Evolutionary conservation across 2,888 invertebrate species (phyloP).

Genomic region (Pyrrhosoma nymphula): DNA sequence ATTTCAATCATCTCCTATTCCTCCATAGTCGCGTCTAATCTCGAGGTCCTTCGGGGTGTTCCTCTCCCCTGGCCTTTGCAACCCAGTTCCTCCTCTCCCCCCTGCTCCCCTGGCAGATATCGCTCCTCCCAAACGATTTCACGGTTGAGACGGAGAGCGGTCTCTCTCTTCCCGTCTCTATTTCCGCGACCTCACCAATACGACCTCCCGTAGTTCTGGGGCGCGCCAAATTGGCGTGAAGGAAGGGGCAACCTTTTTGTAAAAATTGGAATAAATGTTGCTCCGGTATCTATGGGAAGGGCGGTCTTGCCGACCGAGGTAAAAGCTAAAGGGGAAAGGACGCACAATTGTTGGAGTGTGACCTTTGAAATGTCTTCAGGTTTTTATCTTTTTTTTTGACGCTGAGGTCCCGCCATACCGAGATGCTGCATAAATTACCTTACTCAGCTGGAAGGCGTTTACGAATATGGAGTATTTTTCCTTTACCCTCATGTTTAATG

Average conservation of each 20-base stretch:
- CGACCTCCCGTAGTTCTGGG: neutral
- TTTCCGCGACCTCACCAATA: neutral
- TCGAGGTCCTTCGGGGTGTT: neutral
- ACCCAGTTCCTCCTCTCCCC: neutral
- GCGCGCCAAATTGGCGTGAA: constrained; percentile 28
- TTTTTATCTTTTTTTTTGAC: neutral
- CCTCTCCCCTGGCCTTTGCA: neutral
- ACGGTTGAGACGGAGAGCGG: neutral
- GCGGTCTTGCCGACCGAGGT: neutral
- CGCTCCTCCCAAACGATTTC: constrained; percentile 7
- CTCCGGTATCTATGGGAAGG: neutral
- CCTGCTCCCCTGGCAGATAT: neutral
- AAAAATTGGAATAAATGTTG: neutral
- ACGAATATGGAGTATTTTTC: neutral
- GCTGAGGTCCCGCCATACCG: neutral
- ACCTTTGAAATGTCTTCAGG: neutral
- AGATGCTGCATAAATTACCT: neutral
- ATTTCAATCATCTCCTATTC: constrained; percentile 15
- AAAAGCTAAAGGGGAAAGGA: neutral
- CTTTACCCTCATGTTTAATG: neutral
- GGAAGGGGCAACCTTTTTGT: neutral
- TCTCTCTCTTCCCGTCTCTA: neutral
- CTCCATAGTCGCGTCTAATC: neutral
- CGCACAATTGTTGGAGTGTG: neutral
- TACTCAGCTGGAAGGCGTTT: neutral